A percentile compares a stretch with the other conserved stretches of the same genome.
Conservation (phyloP, 2,888 invertebrate species). For the Perizoma affinitatum region DNA sequence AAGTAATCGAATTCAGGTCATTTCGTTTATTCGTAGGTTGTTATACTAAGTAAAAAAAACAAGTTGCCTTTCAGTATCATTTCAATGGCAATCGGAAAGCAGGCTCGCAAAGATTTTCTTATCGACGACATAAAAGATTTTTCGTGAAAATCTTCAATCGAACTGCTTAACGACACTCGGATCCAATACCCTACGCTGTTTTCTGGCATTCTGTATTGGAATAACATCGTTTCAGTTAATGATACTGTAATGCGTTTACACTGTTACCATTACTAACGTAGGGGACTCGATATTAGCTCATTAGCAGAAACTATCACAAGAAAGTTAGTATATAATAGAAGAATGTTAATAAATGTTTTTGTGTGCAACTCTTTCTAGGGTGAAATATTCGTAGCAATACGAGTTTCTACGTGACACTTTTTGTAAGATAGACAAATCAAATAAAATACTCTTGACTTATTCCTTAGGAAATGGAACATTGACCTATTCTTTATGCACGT, state of each 20-base stretch:
- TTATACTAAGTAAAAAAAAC: neutral
- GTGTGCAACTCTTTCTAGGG: no score
- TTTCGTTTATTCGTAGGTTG: no score
- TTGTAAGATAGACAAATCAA: no score
- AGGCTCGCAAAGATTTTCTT: neutral
- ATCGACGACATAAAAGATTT: conserved; percentile 7
- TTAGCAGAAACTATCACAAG: conserved; percentile 44
- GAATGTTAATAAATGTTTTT: neutral
- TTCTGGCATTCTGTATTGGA: conserved; percentile 17
- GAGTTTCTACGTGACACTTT: no score
- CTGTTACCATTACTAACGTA: conserved; percentile 64
- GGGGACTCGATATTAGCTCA: conserved; percentile 50
- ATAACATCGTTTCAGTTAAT: conserved; percentile 62
- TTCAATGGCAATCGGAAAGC: neutral
- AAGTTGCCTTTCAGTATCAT: neutral
- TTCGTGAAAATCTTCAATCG: conserved; percentile 9
- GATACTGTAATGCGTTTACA: conserved; percentile 79
- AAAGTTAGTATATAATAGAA: conserved; percentile 1
- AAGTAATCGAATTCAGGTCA: no score
- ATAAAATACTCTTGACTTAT: conserved; percentile 6
- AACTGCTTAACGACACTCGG: conserved; percentile 4
- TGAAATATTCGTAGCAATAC: no score
- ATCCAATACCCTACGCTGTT: conserved; percentile 38
- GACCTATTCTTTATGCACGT: conserved; percentile 37
- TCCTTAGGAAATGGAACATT: conserved; percentile 19